Base-by-base conservation (phyloP, 2,888 invertebrate species). In the Steinernema hermaphroditum region DNA sequence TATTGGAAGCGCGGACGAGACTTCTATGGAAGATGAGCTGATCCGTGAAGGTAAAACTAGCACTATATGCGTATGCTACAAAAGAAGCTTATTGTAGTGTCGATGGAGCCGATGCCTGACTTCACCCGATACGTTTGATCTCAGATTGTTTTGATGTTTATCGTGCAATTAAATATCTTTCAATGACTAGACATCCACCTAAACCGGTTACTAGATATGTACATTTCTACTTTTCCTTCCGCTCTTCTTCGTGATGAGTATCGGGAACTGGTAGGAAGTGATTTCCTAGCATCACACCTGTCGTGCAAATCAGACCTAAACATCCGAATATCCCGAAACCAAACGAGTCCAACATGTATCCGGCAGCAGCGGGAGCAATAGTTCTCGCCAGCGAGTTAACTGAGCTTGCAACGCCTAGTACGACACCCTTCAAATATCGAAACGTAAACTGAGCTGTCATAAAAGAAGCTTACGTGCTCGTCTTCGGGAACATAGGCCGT, bases 341-440 rank as follows among this genome's bases (percentile, higher is more conserved):
- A 69, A 77, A 78, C 19, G 73, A 57, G 62, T 81, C 78, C 9
- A 80, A 74, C 14, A 79, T 72, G 46, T 49, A 75, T n/a, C 80
- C 80, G 29, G 78, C 78, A 22, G 78, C 74, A 1, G 80, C 77
- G 6, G 82, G 82, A 37, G 80, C 77, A 27, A 78, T 74, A 1
- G 82, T 81, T 24, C 82, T 62, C 9, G 79, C 77, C 12, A 82
- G 69, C 0, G 82, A 79, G 74, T 80, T 81, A 71, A 78, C 24
- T 1, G 80, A 76, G n/a, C 80, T 81, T 9, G 80, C 72, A 0
- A 78, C 74, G n/a, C 82, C 82, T 12, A 82, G 78, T 14, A 81
- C 78, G 16, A 81, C 34, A n/a, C 82, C 82, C 80, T 80, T 74
- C n/a, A 80, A 76, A n/a, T 37, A 37, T 37, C 0, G 29, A 12